phyloP scores from a whole-genome alignment of 2,888 invertebrate genomes.

The Hypercompe scribonia region DNA sequence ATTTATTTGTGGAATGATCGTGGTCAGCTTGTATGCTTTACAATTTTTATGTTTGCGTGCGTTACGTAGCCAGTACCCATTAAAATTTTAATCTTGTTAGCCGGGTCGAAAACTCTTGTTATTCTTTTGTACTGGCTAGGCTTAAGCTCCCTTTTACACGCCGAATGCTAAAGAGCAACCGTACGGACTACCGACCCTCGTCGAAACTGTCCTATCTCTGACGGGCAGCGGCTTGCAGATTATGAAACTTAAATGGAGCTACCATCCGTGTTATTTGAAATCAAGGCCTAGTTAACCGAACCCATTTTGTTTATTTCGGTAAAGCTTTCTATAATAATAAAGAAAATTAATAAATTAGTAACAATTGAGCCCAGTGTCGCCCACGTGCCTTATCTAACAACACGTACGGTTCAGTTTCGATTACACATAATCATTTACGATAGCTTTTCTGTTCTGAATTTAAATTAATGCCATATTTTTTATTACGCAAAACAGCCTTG shows the following conservation, averaged over 20 bases:
- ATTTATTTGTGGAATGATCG: slow-evolving; percentile 60
- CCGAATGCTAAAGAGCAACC: slow-evolving; percentile 63
- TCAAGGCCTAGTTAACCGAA: slow-evolving; percentile 40
- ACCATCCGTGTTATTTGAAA: slow-evolving; percentile 55
- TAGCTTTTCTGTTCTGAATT: slow-evolving; percentile 30
- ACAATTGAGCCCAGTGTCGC: slow-evolving; percentile 20
- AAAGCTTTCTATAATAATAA: slow-evolving; percentile 7
- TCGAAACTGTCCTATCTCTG: slow-evolving; percentile 74
- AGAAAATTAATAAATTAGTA: slow-evolving; percentile 31
- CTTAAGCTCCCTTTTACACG: slow-evolving; percentile 65
- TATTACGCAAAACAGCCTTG: slow-evolving; percentile 23
- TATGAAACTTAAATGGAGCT: slow-evolving; percentile 73
- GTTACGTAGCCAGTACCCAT: slow-evolving; percentile 44
- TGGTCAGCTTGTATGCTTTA: slow-evolving; percentile 42
- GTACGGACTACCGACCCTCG: slow-evolving; percentile 66
- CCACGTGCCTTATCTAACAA: slow-evolving; percentile 35
- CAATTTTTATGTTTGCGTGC: slow-evolving; percentile 45
- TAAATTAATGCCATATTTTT: slow-evolving; percentile 29
- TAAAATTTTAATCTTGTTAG: slow-evolving; percentile 60
- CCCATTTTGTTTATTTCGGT: slow-evolving; percentile 21
- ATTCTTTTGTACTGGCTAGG: slow-evolving; percentile 64
- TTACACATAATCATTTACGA: slow-evolving; percentile 25
- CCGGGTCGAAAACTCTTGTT: slow-evolving; percentile 41
- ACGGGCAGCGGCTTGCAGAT: slow-evolving; percentile 75
- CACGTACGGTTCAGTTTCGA: slow-evolving; percentile 20